Evolutionary conservation across 2,797 vertebrate genomes (phyloP).

Genomic region (Sebastes hubbsi): DNA sequence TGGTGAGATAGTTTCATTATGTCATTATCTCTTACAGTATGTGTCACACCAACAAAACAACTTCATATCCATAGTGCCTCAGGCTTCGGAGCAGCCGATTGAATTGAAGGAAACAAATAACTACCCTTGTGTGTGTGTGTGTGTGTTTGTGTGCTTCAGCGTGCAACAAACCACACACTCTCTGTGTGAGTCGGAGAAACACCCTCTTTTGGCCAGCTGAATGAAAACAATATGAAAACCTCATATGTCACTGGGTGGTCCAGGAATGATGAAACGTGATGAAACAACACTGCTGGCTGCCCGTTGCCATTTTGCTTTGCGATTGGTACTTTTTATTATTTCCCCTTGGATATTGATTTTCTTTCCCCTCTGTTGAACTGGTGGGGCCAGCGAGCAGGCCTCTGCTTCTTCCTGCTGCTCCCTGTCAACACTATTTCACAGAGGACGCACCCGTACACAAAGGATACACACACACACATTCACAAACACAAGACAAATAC

Average conservation of each 20-base stretch:
- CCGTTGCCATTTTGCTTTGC: conserved; percentile 44
- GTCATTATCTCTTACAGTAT: conserved; percentile 7
- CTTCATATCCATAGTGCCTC: conserved; percentile 29
- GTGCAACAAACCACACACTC: neutral
- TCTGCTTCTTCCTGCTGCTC: conserved; percentile 30
- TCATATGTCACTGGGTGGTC: conserved; percentile 37
- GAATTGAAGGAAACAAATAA: conserved; percentile 44
- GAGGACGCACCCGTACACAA: neutral
- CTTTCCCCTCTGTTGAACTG: conserved; percentile 54
- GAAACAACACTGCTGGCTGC: conserved; percentile 43
- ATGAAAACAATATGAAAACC: conserved; percentile 44
- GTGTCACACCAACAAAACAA: conserved; percentile 34
- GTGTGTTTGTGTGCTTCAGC: neutral
- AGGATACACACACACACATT: neutral
- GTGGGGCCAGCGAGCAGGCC: conserved; percentile 34
- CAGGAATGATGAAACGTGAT: conserved; percentile 44
- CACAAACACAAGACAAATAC: neutral
- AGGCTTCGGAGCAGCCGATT: conserved; percentile 16
- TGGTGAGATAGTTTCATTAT: conserved; percentile 40
- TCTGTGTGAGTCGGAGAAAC: neutral
- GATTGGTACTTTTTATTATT: conserved; percentile 64
- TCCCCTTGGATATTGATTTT: conserved; percentile 71
- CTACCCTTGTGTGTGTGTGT: neutral
- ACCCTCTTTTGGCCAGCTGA: conserved; percentile 12
- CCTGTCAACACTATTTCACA: conserved; percentile 43